Evolutionary conservation across 2,113 vertebrate species (phyloP).

Genomic region (Percopsis transmontana): DNA sequence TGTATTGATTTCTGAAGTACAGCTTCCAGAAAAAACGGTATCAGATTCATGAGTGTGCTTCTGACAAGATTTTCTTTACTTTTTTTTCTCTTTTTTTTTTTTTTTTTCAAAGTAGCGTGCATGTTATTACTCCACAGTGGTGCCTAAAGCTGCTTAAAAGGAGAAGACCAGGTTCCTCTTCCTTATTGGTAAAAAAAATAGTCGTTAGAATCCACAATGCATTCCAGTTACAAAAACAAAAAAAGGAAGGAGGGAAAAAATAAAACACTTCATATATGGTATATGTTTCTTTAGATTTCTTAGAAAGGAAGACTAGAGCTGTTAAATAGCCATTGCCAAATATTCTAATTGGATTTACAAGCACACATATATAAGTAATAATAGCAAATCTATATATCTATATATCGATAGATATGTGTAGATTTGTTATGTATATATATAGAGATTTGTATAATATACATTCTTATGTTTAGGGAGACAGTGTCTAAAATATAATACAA

Average conservation of each 20-base stretch:
- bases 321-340: conserved; percentile 81
- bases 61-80: conserved; percentile 47
- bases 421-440: conserved; percentile 50
- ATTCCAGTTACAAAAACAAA: conserved; percentile 68
- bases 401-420: conserved; percentile 68
- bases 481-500: conserved; percentile 92
- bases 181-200: conserved; percentile 47
- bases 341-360: conserved; percentile 76
- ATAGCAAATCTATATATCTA: conserved; percentile 44
- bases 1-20: conserved; percentile 46
- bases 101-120: conserved; percentile 55
- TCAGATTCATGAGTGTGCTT: conserved; percentile 60
- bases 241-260: conserved; percentile 52
- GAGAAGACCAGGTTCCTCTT: conserved; percentile 64
- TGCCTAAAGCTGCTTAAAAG: conserved; percentile 74
- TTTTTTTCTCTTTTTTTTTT: conserved; percentile 5
- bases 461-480: conserved; percentile 86
- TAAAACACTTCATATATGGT: conserved; percentile 59
- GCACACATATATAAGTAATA: conserved; percentile 46
- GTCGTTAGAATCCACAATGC: conserved; percentile 58
- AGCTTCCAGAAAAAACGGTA: conserved; percentile 39
- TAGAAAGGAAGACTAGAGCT: conserved; percentile 90
- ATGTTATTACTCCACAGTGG: conserved; percentile 78
- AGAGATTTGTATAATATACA: conserved; percentile 84
- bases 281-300: conserved; percentile 82